Percentiles rank a stretch among this genome's conserved stretches.
These are phyloP conservation scores for Callimorpha dominula DNA, from an alignment of 2,888 invertebrate species.

Conservation along the genomic window DNA sequence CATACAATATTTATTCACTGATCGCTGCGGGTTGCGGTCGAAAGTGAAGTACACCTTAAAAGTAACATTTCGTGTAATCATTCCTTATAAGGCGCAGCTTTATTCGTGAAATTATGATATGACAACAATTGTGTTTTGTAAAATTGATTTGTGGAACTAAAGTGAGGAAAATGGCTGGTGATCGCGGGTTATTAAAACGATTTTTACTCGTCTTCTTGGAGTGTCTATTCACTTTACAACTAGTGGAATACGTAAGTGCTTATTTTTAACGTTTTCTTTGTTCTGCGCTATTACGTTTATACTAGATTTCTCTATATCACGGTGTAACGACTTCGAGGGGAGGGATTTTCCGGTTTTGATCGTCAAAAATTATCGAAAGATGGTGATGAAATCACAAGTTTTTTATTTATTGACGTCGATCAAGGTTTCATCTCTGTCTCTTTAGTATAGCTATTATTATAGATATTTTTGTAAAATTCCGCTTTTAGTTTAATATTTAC, in stretches of 20 bases:
- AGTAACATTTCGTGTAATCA: conserved; percentile 28
- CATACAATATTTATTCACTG: conserved; percentile 43
- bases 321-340: neutral
- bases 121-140: conserved; percentile 58
- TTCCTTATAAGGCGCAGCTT: conserved; percentile 37
- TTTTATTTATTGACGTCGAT: conserved; percentile 12
- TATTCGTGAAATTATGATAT: conserved; percentile 69
- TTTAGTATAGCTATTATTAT: neutral
- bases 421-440: conserved; percentile 20
- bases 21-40: conserved; percentile 26
- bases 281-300: conserved; percentile 58
- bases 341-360: neutral
- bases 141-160: conserved; percentile 58
- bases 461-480: neutral
- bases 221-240: conserved; percentile 68
- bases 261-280: conserved; percentile 55
- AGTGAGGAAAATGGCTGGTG: conserved; percentile 69
- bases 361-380: neutral
- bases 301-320: conserved; percentile 18
- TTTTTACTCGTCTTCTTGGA: conserved; percentile 68
- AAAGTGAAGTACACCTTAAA: conserved; percentile 41
- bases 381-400: conserved; percentile 7
- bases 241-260: conserved; percentile 74
- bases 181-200: conserved; percentile 61
- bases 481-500: neutral